These are phyloP conservation scores for Epiblema foenella DNA, from an alignment of 2,888 invertebrate species.

Conservation along the genomic window DNA sequence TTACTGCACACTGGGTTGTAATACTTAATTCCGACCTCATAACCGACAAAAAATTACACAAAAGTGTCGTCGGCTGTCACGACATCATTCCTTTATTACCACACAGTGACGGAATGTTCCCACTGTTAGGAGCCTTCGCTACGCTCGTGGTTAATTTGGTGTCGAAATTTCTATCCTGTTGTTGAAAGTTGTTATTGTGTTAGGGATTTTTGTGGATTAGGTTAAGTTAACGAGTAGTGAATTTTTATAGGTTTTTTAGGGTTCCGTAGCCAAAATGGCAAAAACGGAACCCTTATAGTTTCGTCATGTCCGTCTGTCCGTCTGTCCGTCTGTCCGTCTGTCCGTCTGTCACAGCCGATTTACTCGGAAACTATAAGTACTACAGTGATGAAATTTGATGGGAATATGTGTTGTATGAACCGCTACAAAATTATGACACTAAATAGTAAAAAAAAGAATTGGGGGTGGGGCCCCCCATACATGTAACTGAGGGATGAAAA, in stretches of 20 bases:
- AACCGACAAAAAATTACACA: slow-evolving; percentile 62
- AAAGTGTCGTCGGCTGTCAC: slow-evolving; percentile 63
- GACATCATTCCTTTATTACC: slow-evolving; percentile 62
- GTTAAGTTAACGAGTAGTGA: not conserved
- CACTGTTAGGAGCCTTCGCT: slow-evolving; percentile 47
- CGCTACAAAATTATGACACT: too few relatives aligned
- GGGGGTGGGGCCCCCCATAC: too few relatives aligned
- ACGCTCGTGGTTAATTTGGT: slow-evolving; percentile 55
- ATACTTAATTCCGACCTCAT: slow-evolving; percentile 52
- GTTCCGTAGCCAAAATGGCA: too few relatives aligned
- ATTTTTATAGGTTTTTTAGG: not conserved
- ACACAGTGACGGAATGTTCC: slow-evolving; percentile 56
- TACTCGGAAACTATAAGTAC: too few relatives aligned
- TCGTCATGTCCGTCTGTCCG: too few relatives aligned
- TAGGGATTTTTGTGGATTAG: slow-evolving; percentile 25
- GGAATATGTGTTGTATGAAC: too few relatives aligned
- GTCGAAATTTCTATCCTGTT: slow-evolving; percentile 55
- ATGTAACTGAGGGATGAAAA: too few relatives aligned
- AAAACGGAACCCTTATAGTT: too few relatives aligned
- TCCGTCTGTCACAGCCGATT: too few relatives aligned
- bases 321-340: too few relatives aligned
- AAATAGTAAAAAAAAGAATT: too few relatives aligned
- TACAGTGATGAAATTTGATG: too few relatives aligned
- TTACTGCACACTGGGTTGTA: slow-evolving; percentile 46
- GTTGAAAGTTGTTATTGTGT: slow-evolving; percentile 44